Evolutionary conservation across 2,797 vertebrate genomes (phyloP), one percentile per base, ranked within the genome.

Genomic region (Sebastes iracundus): DNA sequence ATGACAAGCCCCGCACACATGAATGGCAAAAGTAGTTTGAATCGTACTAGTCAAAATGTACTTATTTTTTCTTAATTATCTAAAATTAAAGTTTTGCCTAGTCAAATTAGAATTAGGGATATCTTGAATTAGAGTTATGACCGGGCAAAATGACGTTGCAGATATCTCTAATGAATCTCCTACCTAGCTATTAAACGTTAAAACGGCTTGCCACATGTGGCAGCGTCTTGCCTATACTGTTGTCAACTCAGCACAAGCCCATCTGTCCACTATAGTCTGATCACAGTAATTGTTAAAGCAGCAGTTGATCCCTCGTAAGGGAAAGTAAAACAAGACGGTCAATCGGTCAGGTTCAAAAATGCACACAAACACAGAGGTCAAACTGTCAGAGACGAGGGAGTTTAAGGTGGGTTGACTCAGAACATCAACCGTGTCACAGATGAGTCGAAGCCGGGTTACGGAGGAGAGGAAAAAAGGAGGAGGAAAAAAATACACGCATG

Each of bases 171-270:
- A 38, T 38, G 35, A 38, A 38, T 38, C 12, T 38, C 38, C 38
- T 42, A 0, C 13, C 38, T 42, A 16, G 38, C 13, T 42, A 42
- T 42, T 16, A 42, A 42, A 14, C 0, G 5, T 42, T 42, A 42
- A 42, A 42, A 42, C 38, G 38, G 13, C 38, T 42, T 42, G 38
- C 38, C 38, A 32, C 55, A 28, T 25, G 56, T 52, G 42, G 67
- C 28, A 66, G 63, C 10, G 12, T 46, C 55, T 53, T 76, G 65
- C 53, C 71, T 7, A 5, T 38, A 61, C 42, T 70, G 27, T 25
- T 72, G 80, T 73, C 70, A 66, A 46, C 80, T 84, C 81, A 80
- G 80, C 84, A 68, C 35, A 56, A 49, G 32, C 55, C 58, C 82
- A 80, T 75, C 69, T 76, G 6, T 59, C 20, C 4, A 0, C 65